Percentiles rank a stretch among this genome's conserved stretches.
These are phyloP conservation scores for Lepidotrigona ventralis DNA, from an alignment of 1,140 invertebrate species.

Conservation along the genomic window DNA sequence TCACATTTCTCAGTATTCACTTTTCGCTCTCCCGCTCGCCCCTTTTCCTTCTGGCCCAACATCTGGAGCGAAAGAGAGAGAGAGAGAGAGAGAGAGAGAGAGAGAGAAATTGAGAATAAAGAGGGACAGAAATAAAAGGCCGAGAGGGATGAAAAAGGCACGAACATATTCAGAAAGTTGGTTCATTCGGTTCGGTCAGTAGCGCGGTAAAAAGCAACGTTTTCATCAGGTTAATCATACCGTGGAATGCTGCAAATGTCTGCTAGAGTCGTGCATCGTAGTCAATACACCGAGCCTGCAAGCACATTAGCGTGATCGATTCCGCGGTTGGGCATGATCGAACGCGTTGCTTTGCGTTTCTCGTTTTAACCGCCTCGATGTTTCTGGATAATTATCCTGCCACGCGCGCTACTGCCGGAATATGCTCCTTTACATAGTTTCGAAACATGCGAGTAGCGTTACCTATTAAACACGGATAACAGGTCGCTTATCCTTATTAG, in stretches of 20 bases:
- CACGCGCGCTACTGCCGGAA: neutral
- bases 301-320: constrained; percentile 33
- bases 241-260: constrained; percentile 13
- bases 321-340: constrained; percentile 14
- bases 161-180: constrained; percentile 34
- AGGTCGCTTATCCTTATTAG: too few species aligned
- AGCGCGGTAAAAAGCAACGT: constrained; percentile 42
- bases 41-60: constrained; percentile 47
- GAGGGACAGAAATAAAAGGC: constrained; percentile 59
- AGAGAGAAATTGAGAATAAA: neutral
- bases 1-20: constrained; percentile 71
- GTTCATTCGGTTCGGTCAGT: constrained; percentile 46
- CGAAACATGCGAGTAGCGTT: neutral
- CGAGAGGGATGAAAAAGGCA: constrained; percentile 45
- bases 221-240: constrained; percentile 57
- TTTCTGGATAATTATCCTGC: constrained; percentile 12
- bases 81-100: neutral
- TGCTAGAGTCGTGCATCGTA: neutral
- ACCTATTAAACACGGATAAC: neutral
- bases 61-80: constrained; percentile 29
- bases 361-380: neutral
- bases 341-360: neutral
- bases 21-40: constrained; percentile 63
- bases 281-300: neutral
- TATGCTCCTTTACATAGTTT: neutral